Base-by-base conservation (phyloP, 2,888 invertebrate genomes). In the Tenodera sinensis region DNA sequence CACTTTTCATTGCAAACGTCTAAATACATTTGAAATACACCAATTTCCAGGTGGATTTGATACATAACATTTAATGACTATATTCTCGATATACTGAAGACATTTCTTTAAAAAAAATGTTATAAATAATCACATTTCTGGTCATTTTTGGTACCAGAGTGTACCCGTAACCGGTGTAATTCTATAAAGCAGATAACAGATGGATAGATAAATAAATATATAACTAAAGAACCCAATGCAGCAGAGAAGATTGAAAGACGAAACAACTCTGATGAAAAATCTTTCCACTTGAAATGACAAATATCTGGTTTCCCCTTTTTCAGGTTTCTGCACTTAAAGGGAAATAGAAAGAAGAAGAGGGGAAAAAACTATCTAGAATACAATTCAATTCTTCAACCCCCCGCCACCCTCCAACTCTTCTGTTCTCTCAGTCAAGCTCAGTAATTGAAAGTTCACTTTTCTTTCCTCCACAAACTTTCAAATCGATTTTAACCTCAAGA, bases 281-380 rank as follows among this genome's bases (percentile, higher is more conserved):
- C 86, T 88, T 90, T 90, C 90, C 90, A 89, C 86, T 27, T 89
- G 90, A 90, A 89, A 89, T 89, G 89, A 90, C 90, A 90, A 89
- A 90, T 90, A 89, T 90, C 90, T 90, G 88, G 90, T 90, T 90
- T 90, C 90, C 90, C 88, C 42, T 42, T 42, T 71, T 71, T 83
- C 83, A 34, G 42, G 47, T 85, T 85, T 85, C 54, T 71, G 54
- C 54, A 71, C 54, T 71, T 71, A 71, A 71, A 71, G 54, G 25
- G 54, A 71, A 71, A 71, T 71, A 71, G 25, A 71, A 25, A 25
- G 54, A 20, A 71, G 54, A 42, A 6, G 54, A 71, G 54, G 25
- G 20, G 6, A 20, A 71, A 20, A 71, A 71, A 20, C 54, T 71
- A 71, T 25, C 54, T 71, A 20, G 54, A 71, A 71, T 71, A 71